Evolutionary conservation across 2,113 vertebrate species (phyloP).

Genomic region (Holacanthus passer): DNA sequence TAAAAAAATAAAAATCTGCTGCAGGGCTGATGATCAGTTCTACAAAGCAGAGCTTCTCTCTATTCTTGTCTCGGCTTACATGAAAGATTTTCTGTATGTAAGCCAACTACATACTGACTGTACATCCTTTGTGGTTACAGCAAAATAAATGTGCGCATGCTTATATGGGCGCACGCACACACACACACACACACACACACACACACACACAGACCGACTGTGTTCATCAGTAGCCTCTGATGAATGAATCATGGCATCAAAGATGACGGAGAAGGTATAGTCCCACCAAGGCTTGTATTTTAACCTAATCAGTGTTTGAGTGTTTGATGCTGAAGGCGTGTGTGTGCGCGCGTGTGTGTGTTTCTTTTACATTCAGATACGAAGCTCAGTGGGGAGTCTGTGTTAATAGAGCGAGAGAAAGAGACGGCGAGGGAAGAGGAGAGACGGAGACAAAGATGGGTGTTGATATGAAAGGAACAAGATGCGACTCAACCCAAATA

Average conservation of each 20-base stretch:
- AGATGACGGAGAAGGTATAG: conserved; percentile 44
- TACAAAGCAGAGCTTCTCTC: conserved; percentile 30
- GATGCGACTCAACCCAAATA: conserved; percentile 46
- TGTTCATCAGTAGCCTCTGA: conserved; percentile 52
- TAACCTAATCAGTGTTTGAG: conserved; percentile 63
- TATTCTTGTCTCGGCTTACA: conserved; percentile 36
- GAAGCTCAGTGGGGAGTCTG: conserved; percentile 38
- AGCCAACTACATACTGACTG: conserved; percentile 20
- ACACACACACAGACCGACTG: not conserved
- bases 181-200: conserved; percentile 4
- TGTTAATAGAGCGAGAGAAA: conserved; percentile 53
- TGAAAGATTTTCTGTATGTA: conserved; percentile 39
- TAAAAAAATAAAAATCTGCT: not conserved
- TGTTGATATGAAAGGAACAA: conserved; percentile 58
- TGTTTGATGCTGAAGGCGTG: conserved; percentile 50
- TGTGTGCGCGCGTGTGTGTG: not conserved
- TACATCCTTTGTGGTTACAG: conserved; percentile 28
- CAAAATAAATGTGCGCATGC: conserved; percentile 21
- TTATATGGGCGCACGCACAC: conserved; percentile 4
- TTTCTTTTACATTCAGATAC: conserved; percentile 34
- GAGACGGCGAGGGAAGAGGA: conserved; percentile 34
- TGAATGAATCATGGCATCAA: conserved; percentile 60
- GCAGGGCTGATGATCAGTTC: conserved; percentile 24
- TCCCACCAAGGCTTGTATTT: conserved; percentile 40
- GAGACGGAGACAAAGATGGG: conserved; percentile 58